phyloP scores from a whole-genome alignment of 2,113 vertebrate species.

The Thamnophis sirtalis region DNA sequence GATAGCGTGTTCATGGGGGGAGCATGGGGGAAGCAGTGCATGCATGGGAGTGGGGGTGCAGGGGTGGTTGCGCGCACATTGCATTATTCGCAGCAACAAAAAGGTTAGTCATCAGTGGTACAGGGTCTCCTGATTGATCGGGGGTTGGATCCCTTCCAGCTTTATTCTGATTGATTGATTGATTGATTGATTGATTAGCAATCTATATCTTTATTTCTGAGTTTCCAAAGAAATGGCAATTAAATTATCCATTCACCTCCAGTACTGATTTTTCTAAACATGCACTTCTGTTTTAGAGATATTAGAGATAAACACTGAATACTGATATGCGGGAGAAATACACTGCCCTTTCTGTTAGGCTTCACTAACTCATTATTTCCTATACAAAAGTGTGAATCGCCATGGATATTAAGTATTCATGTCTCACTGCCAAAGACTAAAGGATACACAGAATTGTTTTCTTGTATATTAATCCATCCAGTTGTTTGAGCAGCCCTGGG shows the following conservation, averaged over 20 bases:
- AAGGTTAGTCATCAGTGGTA: too few species aligned
- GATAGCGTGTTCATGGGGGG: too few species aligned
- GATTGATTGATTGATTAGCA: neutral
- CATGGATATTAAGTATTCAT: neutral
- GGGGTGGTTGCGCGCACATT: too few species aligned
- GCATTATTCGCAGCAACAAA: too few species aligned
- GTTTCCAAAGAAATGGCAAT: neutral
- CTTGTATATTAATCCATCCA: neutral
- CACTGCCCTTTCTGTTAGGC: neutral
- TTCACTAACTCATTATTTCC: neutral
- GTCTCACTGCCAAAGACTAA: neutral
- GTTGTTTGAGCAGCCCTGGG: neutral
- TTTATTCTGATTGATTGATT: neutral
- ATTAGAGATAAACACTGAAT: neutral
- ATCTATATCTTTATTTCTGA: neutral
- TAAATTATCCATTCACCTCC: neutral
- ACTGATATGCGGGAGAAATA: neutral
- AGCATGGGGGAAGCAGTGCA: too few species aligned
- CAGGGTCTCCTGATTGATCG: too few species aligned
- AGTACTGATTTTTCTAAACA: neutral
- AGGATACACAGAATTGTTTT: neutral
- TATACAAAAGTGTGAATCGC: neutral
- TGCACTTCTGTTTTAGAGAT: neutral
- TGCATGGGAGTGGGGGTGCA: too few species aligned
- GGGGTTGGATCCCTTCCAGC: too few species aligned